Conservation (phyloP, 2,888 invertebrate species). For the Galeopsomyia nigrocyanea region DNA sequence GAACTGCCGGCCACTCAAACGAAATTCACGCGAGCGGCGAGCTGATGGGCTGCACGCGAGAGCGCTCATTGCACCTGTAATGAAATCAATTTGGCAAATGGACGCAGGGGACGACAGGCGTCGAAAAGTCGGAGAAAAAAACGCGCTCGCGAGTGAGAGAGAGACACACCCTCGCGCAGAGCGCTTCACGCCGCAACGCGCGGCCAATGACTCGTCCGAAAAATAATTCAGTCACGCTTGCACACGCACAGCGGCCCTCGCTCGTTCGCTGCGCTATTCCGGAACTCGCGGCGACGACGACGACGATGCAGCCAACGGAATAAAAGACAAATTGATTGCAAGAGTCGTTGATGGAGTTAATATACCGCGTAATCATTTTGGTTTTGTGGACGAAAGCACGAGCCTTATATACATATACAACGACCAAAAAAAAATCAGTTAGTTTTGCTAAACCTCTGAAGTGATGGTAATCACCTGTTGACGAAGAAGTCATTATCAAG, state of each 20-base stretch:
- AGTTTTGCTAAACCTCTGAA: too few relatives aligned
- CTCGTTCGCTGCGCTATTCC: too few relatives aligned
- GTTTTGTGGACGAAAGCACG: neutral
- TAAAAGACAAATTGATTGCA: slow-evolving; percentile 11
- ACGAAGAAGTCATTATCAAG: too few relatives aligned
- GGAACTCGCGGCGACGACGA: neutral
- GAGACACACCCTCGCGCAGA: slow-evolving; percentile 1
- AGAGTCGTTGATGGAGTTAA: slow-evolving; percentile 21
- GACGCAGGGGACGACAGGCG: slow-evolving; percentile 45
- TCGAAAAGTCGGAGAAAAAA: slow-evolving; percentile 31
- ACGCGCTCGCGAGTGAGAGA: slow-evolving; percentile 21
- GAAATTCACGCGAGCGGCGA: slow-evolving; percentile 35
- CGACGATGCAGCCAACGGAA: slow-evolving; percentile 37
- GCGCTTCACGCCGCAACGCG: neutral
- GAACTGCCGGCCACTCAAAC: slow-evolving; percentile 19
- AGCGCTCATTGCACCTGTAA: slow-evolving; percentile 46
- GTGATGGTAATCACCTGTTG: too few relatives aligned
- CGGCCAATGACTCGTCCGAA: slow-evolving; percentile 53
- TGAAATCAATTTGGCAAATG: slow-evolving; percentile 61
- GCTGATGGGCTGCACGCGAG: slow-evolving; percentile 29
- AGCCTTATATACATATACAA: neutral
- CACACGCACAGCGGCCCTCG: too few relatives aligned
- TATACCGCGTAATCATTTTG: slow-evolving; percentile 13
- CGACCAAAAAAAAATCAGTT: neutral
- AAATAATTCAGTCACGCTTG: slow-evolving; percentile 13